These are phyloP conservation scores for Sciaenops ocellatus DNA, from an alignment of 2,797 vertebrate species.

Conservation along the genomic window DNA sequence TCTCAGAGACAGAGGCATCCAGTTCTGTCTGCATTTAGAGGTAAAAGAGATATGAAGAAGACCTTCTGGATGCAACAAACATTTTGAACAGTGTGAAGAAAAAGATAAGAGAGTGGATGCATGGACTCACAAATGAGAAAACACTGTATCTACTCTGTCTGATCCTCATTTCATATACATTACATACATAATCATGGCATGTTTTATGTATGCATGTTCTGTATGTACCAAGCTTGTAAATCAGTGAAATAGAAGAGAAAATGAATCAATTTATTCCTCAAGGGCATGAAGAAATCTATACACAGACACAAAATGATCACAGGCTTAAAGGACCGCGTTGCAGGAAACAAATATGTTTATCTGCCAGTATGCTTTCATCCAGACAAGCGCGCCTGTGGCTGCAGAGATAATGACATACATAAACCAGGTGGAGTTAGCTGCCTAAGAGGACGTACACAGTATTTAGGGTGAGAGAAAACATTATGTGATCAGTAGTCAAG, in stretches of 20 bases:
- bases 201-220: neutral
- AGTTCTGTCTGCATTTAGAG: neutral
- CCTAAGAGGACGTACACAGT: neutral
- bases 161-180: neutral
- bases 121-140: neutral
- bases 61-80: neutral
- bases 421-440: slow-evolving; percentile 11
- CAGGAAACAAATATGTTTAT: neutral
- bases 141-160: neutral
- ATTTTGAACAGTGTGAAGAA: neutral
- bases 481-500: neutral
- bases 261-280: neutral
- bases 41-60: neutral
- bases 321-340: neutral
- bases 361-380: neutral
- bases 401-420: slow-evolving; percentile 11
- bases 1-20: neutral
- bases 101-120: neutral
- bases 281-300: neutral
- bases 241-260: slow-evolving; percentile 1
- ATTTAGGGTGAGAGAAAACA: too few species aligned
- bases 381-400: neutral
- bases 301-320: neutral
- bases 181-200: neutral
- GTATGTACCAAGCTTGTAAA: neutral